phyloP scores from a whole-genome alignment of 2,113 vertebrate genomes.

The Thermophis baileyi region DNA sequence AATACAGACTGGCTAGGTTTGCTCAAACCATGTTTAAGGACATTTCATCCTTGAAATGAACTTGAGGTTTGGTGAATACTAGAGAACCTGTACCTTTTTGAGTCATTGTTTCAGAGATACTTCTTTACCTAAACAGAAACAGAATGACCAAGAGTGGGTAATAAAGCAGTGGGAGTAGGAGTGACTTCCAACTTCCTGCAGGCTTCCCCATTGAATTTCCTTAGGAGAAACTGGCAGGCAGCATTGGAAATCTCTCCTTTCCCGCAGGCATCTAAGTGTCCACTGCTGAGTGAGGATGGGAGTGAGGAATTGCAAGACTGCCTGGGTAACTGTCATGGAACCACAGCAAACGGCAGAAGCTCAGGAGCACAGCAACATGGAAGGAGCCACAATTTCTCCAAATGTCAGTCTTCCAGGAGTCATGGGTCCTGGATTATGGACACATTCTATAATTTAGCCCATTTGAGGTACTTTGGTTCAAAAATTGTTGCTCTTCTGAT shows the following conservation, averaged over 20 bases:
- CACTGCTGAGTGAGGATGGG: not conserved
- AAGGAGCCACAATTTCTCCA: not conserved
- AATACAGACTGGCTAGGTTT: not conserved
- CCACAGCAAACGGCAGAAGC: not conserved
- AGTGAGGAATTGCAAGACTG: not conserved
- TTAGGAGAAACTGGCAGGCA: not conserved
- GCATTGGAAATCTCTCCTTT: not conserved
- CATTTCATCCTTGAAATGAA: not conserved
- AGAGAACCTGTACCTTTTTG: not conserved
- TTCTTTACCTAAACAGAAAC: not conserved
- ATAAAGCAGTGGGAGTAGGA: not conserved
- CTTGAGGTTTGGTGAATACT: not conserved
- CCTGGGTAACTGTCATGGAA: not conserved
- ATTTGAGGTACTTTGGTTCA: not conserved
- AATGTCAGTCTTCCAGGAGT: not conserved
- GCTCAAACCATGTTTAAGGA: not conserved
- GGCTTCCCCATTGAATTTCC: not conserved
- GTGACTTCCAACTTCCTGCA: not conserved
- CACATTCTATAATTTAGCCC: not conserved
- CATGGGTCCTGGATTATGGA: not conserved
- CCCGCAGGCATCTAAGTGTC: not conserved
- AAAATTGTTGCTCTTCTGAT: not conserved
- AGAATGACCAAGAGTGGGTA: not conserved
- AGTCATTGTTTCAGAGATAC: not conserved
- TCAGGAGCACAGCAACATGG: not conserved